Conservation (phyloP, 2,888 invertebrate species). For the Hydraecia micacea region DNA sequence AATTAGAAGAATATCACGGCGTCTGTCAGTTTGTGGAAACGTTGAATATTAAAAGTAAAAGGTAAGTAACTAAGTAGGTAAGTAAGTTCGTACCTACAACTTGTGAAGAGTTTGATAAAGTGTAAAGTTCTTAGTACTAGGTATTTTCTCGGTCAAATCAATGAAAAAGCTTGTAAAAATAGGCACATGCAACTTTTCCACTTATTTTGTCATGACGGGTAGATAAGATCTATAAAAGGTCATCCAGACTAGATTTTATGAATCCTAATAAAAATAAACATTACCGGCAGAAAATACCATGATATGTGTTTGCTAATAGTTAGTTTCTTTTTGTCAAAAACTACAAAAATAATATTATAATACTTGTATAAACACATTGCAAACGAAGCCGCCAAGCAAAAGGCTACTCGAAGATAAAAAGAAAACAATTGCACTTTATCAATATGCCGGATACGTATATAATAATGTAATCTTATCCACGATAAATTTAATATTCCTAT, state of each 20-base stretch:
- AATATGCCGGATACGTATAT: constrained; percentile 56
- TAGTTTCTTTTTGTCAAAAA: neutral
- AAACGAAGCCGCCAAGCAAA: constrained; percentile 42
- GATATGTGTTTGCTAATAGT: neutral
- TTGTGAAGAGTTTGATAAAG: neutral
- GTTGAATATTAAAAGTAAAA: neutral
- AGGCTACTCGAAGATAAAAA: constrained; percentile 59
- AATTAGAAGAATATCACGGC: neutral
- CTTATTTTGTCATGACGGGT: neutral
- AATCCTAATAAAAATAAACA: neutral
- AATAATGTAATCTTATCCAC: constrained; percentile 67
- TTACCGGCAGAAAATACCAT: neutral
- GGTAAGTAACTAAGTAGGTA: neutral
- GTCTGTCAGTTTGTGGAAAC: constrained; percentile 11
- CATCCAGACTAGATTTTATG: neutral
- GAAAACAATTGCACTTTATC: constrained; percentile 68
- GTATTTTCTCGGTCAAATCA: neutral
- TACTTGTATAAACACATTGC: neutral
- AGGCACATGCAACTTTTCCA: neutral
- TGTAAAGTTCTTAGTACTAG: neutral
- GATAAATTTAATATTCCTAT: constrained; percentile 65
- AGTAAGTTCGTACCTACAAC: neutral
- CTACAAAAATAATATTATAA: neutral
- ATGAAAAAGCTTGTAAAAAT: neutral
- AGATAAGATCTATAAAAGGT: neutral